Evolutionary conservation across 53 echinoderm and acorn worm species (phyloP), one percentile per base, ranked within the genome.

Genomic region (Arbacia lixula): DNA sequence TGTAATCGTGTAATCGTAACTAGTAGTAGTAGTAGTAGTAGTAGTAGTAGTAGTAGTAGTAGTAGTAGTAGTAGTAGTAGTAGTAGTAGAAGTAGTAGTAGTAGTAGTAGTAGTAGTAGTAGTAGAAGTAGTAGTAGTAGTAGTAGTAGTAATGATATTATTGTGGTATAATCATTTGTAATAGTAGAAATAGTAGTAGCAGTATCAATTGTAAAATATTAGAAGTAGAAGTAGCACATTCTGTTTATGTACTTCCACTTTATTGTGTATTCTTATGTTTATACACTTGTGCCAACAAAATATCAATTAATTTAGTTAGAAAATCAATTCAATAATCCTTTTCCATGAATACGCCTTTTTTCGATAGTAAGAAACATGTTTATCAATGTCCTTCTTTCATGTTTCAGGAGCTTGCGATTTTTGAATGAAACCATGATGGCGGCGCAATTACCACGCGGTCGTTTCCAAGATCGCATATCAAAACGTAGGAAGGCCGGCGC

Each of bases 401-500:
- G 46, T 46, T 46, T 8, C 8, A 46, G 46, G 46, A 46, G 14
- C 8, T 10, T 46, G 8, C 8, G 14, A 10, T 46, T 46, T 46
- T 8, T 46, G 46, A 46, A 46, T 14, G 14, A 46, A 56, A 77
- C 56, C 57, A 56, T 77, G 64, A 81, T 81, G 82, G 82, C 82
- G 19, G 50, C 82, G 30, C 63, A 81, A 46, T 24, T 64, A 34
- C 64, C 62, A 28, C 82, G 82, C 64, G 64, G 82, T 81, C 34
- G 82, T n/a, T 40, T 60, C 28, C 36, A 40, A 37, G 34, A 77
- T 16, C 58, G 58, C 36, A 29, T 33, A 16, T 10, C 26, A 35
- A 77, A 77, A 56, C 77, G 56, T 10, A 56, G 17, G 40, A 77
- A 77, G 27, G 60, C 29, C 51, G 32, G 12, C 5, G 28, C 51